phyloP scores from a whole-genome alignment of 2,113 vertebrate species.

The Arizona elegans region DNA sequence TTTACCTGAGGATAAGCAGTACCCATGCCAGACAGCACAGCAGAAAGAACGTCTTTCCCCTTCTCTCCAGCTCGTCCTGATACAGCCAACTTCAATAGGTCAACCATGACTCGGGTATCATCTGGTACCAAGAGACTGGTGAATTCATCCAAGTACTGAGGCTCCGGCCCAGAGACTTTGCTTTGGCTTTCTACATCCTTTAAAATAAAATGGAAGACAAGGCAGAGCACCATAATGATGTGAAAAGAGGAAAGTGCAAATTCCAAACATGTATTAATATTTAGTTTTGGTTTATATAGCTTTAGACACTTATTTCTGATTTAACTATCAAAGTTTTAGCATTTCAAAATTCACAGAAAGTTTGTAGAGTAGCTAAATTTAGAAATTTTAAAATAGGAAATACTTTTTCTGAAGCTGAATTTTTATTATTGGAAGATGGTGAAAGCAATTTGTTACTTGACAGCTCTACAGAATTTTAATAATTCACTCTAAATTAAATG shows the following conservation, averaged over 20 bases:
- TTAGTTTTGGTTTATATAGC: not conserved
- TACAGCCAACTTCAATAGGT: slow-evolving; percentile 92
- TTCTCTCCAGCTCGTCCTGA: slow-evolving; percentile 89
- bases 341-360: not conserved
- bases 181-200: slow-evolving; percentile 93
- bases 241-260: not conserved
- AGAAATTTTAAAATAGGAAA: not conserved
- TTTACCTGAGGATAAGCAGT: slow-evolving; percentile 93
- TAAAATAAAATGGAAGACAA: slow-evolving; percentile 32
- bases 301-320: not conserved
- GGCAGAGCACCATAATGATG: not conserved
- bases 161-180: slow-evolving; percentile 87
- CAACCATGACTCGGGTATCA: slow-evolving; percentile 93
- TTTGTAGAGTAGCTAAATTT: not conserved
- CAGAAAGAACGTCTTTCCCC: slow-evolving; percentile 90
- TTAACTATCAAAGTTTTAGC: not conserved
- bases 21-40: slow-evolving; percentile 95
- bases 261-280: not conserved
- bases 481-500: not conserved
- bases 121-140: slow-evolving; percentile 89
- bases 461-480: not conserved
- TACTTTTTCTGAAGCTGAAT: not conserved
- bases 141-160: slow-evolving; percentile 94
- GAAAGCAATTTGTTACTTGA: not conserved
- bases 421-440: not conserved